Percentiles rank a stretch among this genome's conserved stretches.
Conservation (phyloP, 2,113 vertebrate genomes). For the Leucoraja erinaceus region DNA sequence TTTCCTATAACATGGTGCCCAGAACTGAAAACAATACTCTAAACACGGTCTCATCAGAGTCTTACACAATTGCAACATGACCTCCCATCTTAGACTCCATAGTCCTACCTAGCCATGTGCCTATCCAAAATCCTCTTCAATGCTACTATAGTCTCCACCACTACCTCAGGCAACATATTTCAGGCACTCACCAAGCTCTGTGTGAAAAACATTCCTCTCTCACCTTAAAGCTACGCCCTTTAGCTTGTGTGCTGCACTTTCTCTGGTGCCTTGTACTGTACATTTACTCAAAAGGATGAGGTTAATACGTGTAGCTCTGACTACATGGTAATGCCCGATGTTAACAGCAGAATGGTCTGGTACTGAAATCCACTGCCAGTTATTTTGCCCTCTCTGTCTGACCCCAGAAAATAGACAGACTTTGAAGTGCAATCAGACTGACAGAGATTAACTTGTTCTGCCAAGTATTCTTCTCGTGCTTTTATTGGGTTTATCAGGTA, state of each 20-base stretch:
- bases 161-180: no score
- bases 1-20: no score
- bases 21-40: no score
- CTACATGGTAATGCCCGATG: not conserved
- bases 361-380: not conserved
- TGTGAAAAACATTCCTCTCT: no score
- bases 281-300: not conserved
- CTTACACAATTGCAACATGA: no score
- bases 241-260: not conserved
- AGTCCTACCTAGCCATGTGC: no score
- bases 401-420: not conserved
- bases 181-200: no score
- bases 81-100: no score
- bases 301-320: not conserved
- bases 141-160: no score
- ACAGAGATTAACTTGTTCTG: not conserved
- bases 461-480: not conserved
- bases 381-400: not conserved
- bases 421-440: not conserved
- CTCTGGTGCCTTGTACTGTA: not conserved
- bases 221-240: no score
- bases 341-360: not conserved
- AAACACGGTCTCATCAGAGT: no score
- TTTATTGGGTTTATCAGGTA: not conserved
- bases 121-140: no score